Evolutionary conservation across 2,797 vertebrate genomes (phyloP).

Genomic region (Passerculus sandwichensis): DNA sequence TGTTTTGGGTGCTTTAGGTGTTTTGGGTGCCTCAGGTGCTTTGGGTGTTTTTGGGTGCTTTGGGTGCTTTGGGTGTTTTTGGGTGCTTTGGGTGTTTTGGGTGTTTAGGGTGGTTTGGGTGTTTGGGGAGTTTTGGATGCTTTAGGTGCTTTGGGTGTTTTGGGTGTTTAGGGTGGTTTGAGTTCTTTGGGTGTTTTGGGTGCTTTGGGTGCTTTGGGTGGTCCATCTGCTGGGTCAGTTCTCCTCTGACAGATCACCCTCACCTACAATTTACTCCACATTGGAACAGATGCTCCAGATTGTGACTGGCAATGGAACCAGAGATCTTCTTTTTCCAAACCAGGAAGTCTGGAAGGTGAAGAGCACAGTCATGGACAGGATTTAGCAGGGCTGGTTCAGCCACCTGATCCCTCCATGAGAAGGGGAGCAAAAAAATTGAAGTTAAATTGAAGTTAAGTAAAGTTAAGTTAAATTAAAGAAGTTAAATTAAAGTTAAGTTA

Average conservation of each 20-base stretch:
- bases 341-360: background rate
- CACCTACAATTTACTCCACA: background rate
- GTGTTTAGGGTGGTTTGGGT: too few species aligned
- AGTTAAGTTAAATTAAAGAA: too few species aligned
- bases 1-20: background rate
- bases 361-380: fast-evolving
- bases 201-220: background rate
- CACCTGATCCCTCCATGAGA: background rate
- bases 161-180: too few species aligned
- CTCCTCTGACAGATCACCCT: background rate
- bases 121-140: too few species aligned
- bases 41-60: background rate
- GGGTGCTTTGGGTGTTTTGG: background rate
- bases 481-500: background rate
- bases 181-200: background rate
- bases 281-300: background rate
- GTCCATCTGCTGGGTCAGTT: background rate
- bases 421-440: background rate
- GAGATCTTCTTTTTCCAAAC: background rate
- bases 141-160: background rate
- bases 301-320: background rate
- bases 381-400: background rate
- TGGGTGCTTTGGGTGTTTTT: background rate
- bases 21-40: background rate
- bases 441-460: too few species aligned